Evolutionary conservation across 2,888 invertebrate species (phyloP).

Genomic region (Schrankia costaestrigalis): DNA sequence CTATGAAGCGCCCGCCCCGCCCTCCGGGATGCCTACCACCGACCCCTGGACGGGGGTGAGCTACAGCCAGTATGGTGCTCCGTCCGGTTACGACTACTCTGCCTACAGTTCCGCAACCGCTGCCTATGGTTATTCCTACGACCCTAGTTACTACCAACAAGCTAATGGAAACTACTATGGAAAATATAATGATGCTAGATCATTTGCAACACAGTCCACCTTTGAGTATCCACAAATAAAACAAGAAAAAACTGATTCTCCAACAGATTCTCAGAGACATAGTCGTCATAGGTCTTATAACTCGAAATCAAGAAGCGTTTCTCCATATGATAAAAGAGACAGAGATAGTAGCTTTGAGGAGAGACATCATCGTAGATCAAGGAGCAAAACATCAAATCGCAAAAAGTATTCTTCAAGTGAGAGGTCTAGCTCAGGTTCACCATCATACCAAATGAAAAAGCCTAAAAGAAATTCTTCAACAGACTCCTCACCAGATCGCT

Average conservation of each 20-base stretch:
- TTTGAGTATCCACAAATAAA: conserved; percentile 19
- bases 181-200: conserved; percentile 41
- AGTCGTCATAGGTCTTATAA: conserved; percentile 43
- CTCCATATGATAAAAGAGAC: conserved; percentile 53
- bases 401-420: conserved; percentile 65
- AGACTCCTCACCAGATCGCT: conserved; percentile 56
- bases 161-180: conserved; percentile 46
- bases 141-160: conserved; percentile 56
- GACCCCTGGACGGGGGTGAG: conserved; percentile 74
- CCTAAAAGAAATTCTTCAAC: conserved; percentile 51
- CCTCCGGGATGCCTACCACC: conserved; percentile 52
- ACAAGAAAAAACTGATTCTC: conserved; percentile 38
- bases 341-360: conserved; percentile 55
- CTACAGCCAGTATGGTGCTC: conserved; percentile 63
- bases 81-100: conserved; percentile 59
- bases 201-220: conserved; percentile 8
- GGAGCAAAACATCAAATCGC: conserved; percentile 49
- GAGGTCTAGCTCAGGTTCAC: conserved; percentile 53
- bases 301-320: conserved; percentile 55
- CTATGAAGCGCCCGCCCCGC: conserved; percentile 36
- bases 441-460: conserved; percentile 40
- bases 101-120: conserved; percentile 45
- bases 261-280: conserved; percentile 36
- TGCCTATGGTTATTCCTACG: conserved; percentile 55
- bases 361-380: conserved; percentile 43